A percentile compares a stretch with the other conserved stretches of the same genome.
Conservation (phyloP, 2,888 invertebrate species). For the Synergus laeviventris region DNA sequence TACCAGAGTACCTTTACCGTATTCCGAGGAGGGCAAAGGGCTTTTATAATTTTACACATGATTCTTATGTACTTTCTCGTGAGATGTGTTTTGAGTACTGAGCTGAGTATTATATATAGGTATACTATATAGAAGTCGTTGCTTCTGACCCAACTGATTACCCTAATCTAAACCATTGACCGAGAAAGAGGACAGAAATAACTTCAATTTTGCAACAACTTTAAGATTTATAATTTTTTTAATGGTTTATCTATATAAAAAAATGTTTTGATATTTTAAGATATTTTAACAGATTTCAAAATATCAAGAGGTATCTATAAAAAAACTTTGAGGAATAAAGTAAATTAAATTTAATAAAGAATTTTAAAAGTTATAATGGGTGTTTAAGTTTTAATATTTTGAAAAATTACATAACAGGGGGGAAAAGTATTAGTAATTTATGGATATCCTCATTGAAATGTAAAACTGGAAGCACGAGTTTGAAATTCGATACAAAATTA, state of each 20-base stretch:
- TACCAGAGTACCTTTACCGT: conserved; percentile 14
- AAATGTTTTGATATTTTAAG: too few species aligned
- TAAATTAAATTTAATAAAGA: too few species aligned
- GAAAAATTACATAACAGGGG: too few species aligned
- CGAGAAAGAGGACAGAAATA: not conserved
- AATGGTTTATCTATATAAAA: too few species aligned
- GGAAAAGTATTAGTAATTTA: too few species aligned
- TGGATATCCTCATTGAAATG: too few species aligned
- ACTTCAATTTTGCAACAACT: not conserved
- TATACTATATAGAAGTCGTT: not conserved
- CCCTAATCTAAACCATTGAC: not conserved
- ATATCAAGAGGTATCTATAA: too few species aligned
- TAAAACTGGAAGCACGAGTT: not conserved
- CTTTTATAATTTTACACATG: not conserved
- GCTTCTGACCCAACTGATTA: conserved; percentile 2
- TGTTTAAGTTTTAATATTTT: too few species aligned
- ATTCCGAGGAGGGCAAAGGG: conserved; percentile 1
- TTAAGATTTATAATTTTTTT: too few species aligned
- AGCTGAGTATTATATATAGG: not conserved
- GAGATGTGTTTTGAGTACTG: not conserved
- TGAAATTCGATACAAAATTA: not conserved
- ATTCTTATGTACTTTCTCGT: not conserved
- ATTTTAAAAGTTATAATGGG: too few species aligned
- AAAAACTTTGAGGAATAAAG: too few species aligned
- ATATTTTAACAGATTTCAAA: too few species aligned